Base-by-base conservation (phyloP, 2,888 invertebrate genomes). In the Drosophila greeni region DNA sequence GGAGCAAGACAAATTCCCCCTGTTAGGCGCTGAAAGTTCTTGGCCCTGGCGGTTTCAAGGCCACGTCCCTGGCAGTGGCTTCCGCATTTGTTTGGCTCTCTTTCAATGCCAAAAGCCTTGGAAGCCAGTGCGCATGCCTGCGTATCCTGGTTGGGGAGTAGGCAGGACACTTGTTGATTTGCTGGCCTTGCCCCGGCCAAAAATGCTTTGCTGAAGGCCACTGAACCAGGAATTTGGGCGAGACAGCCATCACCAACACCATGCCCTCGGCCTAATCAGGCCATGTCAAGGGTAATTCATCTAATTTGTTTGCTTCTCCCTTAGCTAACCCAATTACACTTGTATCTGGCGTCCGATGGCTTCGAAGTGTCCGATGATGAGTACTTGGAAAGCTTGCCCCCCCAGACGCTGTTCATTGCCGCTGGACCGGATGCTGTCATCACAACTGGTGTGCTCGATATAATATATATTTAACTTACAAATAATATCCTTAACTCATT, bases 301-400 rank as follows among this genome's bases (percentile, higher is more conserved):
- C 55, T 37, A 53, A 58, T 18, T 52, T 48, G 4, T 45, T 33
- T 56, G 34, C 5, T 29, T 60, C 72, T 57, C 2, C 11, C 29
- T 26, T 33, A 89, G 89, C 78, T 88, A 47, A 70, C 79, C 70
- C 81, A 88, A 52, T 90, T 91, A 79, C 89, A 90, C 60, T 88
- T 92, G 37, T 92, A 90, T 86, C 90, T 92, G 67, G 91, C 92
- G 23, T 90, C 91, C 73, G 94, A 95, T 88, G 94, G 94, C 52
- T 93, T 93, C 31, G 90, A 91, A 74, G 91, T 95, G 18, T 92
- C 92, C 43, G 94, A 93, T 76, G 94, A 95, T 74, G 94, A 94
- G 33, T 96, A 95, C 86, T 92, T 95, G 78, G 88, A 90, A 69
- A 94, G 94, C 0, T 85, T 96, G 55, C 92, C 94, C 49, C 89